Evolutionary conservation across 2,888 invertebrate genomes (phyloP).

Genomic region (Idaea biselata): DNA sequence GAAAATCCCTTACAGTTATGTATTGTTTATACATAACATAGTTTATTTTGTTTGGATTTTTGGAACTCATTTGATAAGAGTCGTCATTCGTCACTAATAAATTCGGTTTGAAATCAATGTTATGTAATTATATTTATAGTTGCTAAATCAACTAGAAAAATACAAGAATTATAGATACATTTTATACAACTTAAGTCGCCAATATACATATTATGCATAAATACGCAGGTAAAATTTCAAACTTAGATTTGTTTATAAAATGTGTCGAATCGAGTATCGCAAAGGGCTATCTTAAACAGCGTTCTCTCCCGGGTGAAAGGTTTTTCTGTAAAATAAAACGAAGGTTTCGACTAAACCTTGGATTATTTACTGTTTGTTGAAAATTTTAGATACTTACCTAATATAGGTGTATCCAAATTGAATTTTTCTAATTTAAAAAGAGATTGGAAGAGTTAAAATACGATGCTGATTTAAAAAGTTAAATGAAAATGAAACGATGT

Average conservation of each 20-base stretch:
- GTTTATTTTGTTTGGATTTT: too few relatives aligned
- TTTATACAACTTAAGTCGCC: too few relatives aligned
- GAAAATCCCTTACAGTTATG: too few relatives aligned
- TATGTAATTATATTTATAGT: too few relatives aligned
- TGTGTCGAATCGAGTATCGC: neutral
- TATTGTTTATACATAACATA: too few relatives aligned
- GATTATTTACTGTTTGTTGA: slow-evolving; percentile 33
- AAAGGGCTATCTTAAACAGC: slow-evolving; percentile 32
- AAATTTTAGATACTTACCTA: neutral
- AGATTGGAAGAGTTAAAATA: neutral
- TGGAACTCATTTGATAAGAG: too few relatives aligned
- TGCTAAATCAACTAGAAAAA: too few relatives aligned
- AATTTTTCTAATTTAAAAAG: neutral
- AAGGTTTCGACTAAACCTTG: slow-evolving; percentile 39
- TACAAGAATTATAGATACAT: too few relatives aligned
- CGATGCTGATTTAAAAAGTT: slow-evolving; percentile 13
- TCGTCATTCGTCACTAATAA: too few relatives aligned
- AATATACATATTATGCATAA: too few relatives aligned
- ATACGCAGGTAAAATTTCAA: too few relatives aligned
- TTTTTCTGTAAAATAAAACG: slow-evolving; percentile 44
- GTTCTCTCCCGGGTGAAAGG: slow-evolving; percentile 50
- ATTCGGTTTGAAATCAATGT: too few relatives aligned
- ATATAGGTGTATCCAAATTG: slow-evolving; percentile 2
- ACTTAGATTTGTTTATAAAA: neutral
- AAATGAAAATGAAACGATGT: slow-evolving; percentile 12